These are phyloP conservation scores for Heteropelma amictum DNA, from an alignment of 2,888 invertebrate genomes.

Conservation along the genomic window DNA sequence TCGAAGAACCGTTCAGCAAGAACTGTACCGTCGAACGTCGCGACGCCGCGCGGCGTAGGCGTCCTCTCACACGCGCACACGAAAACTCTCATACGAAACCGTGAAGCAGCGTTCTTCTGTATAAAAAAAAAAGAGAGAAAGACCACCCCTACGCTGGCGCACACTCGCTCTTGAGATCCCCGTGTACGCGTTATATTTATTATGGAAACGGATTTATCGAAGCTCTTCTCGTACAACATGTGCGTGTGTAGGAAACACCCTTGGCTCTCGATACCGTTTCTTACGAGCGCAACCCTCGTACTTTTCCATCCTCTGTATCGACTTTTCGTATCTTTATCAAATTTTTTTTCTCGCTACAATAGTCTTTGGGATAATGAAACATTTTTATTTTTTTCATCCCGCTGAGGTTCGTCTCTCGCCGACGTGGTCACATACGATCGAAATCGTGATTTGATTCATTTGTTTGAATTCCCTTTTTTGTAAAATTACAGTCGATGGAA, in stretches of 20 bases:
- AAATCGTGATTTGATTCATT: too few species aligned
- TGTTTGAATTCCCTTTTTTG: too few species aligned
- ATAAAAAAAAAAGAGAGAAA: conserved; percentile 17
- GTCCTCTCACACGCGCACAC: conserved; percentile 65
- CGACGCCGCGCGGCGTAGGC: conserved; percentile 74
- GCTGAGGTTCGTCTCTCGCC: too few species aligned
- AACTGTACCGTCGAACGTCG: conserved; percentile 77
- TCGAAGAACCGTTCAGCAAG: conserved; percentile 75
- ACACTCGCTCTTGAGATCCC: conserved; percentile 55
- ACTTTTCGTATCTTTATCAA: conserved; percentile 45
- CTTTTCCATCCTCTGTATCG: conserved; percentile 13
- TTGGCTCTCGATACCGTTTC: conserved; percentile 34
- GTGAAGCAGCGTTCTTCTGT: conserved; percentile 5
- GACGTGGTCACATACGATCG: too few species aligned
- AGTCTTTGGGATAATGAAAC: not conserved
- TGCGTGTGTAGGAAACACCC: conserved; percentile 21
- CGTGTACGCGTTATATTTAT: conserved; percentile 59
- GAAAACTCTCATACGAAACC: conserved; percentile 37
- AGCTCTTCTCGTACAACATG: conserved; percentile 46
- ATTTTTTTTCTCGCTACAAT: not conserved
- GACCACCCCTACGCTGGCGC: conserved; percentile 56
- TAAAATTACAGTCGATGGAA: too few species aligned
- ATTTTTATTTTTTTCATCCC: too few species aligned
- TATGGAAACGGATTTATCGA: conserved; percentile 59
- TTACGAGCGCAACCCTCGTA: conserved; percentile 31